A percentile compares a stretch with the other conserved stretches of the same genome.
Conservation (phyloP, 2,888 invertebrate genomes). For the Tenodera sinensis region DNA sequence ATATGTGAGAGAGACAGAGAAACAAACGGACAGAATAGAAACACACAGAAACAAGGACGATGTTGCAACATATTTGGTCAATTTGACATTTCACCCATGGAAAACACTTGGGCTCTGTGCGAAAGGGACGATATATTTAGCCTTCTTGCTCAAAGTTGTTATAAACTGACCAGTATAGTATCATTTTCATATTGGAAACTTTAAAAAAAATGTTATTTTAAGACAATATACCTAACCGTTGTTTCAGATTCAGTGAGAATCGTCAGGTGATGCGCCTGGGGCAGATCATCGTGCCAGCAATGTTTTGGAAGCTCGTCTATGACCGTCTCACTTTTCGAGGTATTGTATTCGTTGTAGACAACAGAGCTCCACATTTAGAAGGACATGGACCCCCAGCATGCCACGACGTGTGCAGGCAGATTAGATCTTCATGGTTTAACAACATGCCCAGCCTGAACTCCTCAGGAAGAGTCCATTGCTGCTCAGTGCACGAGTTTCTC, state of each 20-base stretch:
- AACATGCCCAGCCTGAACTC: background rate
- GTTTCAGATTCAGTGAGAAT: background rate
- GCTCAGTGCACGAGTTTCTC: background rate
- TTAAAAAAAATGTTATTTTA: too few species aligned
- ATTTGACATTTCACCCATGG: too few species aligned
- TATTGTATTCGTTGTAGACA: background rate
- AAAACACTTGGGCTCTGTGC: too few species aligned
- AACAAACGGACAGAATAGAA: too few species aligned
- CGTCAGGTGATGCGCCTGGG: background rate
- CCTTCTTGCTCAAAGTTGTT: too few species aligned
- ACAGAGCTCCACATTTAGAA: background rate
- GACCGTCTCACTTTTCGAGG: background rate
- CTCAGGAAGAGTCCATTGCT: background rate
- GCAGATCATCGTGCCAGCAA: background rate
- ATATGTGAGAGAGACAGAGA: too few species aligned
- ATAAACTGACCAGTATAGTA: too few species aligned
- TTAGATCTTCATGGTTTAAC: background rate
- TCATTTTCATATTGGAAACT: too few species aligned
- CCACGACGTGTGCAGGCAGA: background rate
- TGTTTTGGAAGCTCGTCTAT: constrained; percentile 10
- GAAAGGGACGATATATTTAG: too few species aligned
- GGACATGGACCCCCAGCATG: background rate
- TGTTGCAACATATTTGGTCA: too few species aligned
- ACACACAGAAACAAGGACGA: too few species aligned
- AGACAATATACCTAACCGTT: background rate